Conservation (phyloP, 1,140 invertebrate genomes). For the Diachasma alloeum region DNA sequence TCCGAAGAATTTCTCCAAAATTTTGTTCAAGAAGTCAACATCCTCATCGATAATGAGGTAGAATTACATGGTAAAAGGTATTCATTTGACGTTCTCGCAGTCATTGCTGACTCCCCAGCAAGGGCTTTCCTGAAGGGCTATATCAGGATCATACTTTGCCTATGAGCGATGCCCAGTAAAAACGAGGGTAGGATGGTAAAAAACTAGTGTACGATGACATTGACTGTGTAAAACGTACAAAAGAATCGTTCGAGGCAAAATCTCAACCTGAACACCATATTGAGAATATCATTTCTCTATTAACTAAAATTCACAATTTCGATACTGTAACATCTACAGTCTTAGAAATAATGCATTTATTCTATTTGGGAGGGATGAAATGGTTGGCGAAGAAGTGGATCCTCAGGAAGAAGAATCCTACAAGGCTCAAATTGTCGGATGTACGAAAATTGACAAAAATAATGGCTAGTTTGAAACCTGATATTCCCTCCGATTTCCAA, state of each 20-base stretch:
- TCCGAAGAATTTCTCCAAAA: slow-evolving; percentile 12
- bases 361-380: neutral
- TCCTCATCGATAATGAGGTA: slow-evolving; percentile 1
- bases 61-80: neutral
- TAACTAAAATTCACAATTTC: neutral
- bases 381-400: neutral
- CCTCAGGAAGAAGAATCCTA: neutral
- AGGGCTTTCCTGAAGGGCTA: neutral
- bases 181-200: neutral
- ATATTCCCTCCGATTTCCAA: slow-evolving; percentile 21
- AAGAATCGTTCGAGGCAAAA: neutral
- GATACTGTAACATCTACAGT: neutral
- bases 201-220: neutral
- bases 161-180: neutral
- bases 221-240: neutral
- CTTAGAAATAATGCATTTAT: neutral
- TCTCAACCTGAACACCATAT: neutral
- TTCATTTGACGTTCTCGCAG: neutral
- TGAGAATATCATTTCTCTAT: neutral
- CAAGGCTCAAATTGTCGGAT: neutral
- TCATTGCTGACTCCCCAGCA: neutral
- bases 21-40: slow-evolving; percentile 16
- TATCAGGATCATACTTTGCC: neutral
- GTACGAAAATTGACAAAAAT: neutral
- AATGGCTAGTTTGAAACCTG: neutral